Evolutionary conservation across 2,113 vertebrate genomes (phyloP).

Genomic region (human (Homo sapiens)): DNA sequence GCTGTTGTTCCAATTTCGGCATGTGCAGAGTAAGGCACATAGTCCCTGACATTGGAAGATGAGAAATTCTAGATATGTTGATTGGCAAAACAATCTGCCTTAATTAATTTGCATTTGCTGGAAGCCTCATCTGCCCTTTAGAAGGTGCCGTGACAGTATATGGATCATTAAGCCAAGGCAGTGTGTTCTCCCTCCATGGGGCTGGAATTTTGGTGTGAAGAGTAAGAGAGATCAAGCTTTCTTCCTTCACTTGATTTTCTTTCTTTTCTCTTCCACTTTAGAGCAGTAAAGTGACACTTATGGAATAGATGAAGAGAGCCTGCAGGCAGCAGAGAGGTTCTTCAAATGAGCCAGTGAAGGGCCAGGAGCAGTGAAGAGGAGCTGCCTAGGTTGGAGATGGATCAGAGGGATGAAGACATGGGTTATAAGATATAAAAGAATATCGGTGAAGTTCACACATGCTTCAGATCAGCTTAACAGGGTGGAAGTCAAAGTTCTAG

Average conservation of each 20-base stretch:
- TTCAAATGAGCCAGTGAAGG: background rate
- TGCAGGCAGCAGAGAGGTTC: background rate
- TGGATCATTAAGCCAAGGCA: background rate
- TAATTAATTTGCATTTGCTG: background rate
- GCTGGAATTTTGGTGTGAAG: background rate
- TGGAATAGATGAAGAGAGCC: background rate
- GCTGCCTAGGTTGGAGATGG: too few relatives aligned
- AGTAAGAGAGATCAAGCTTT: too few relatives aligned
- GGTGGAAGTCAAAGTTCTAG: background rate
- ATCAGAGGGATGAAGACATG: background rate
- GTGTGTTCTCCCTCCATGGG: accelerated
- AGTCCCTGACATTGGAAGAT: background rate
- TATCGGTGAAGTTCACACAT: background rate
- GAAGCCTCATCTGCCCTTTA: background rate
- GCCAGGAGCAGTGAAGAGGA: too few relatives aligned
- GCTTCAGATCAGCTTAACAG: background rate
- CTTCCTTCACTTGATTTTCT: background rate
- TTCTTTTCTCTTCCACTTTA: background rate
- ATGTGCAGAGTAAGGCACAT: background rate
- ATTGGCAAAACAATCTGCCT: background rate
- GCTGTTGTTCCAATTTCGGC: too few relatives aligned
- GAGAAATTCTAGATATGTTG: too few relatives aligned
- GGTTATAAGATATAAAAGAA: background rate
- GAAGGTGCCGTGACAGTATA: accelerated
- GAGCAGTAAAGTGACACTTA: background rate